A percentile compares a stretch with the other conserved stretches of the same genome.
phyloP scores from a whole-genome alignment of 2,797 vertebrate species.

The Sebastiscus tertius region DNA sequence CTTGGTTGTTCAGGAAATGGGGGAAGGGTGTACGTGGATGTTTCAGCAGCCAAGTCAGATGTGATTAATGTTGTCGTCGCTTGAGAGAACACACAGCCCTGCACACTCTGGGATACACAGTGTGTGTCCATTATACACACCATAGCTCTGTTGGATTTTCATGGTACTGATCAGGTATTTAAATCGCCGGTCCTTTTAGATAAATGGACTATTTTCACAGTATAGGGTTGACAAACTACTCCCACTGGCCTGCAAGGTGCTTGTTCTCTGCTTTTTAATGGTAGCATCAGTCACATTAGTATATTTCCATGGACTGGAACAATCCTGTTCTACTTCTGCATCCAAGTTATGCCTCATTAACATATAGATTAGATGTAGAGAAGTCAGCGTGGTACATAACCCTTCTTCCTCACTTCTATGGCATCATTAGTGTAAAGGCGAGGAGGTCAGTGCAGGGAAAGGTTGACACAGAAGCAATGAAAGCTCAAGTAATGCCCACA shows the following conservation, averaged over 20 bases:
- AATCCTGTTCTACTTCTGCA: conserved; percentile 14
- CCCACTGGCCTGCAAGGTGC: conserved; percentile 18
- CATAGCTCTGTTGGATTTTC: not conserved
- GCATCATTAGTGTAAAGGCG: conserved; percentile 38
- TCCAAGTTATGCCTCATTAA: conserved; percentile 59
- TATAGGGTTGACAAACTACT: conserved; percentile 19
- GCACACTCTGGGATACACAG: conserved; percentile 31
- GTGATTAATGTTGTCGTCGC: conserved; percentile 79
- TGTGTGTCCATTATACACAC: conserved; percentile 29
- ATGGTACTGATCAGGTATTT: conserved; percentile 2
- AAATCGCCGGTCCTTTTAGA: not conserved
- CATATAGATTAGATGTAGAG: conserved; percentile 66
- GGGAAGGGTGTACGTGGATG: conserved; percentile 68
- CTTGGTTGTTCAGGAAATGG: conserved; percentile 63
- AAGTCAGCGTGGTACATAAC: conserved; percentile 29
- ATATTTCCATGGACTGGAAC: conserved; percentile 4
- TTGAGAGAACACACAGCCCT: conserved; percentile 67
- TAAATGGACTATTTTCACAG: conserved; percentile 22
- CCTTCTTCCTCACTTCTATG: conserved; percentile 18
- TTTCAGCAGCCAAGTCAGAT: conserved; percentile 77
- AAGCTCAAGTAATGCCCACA: not conserved
- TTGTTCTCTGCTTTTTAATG: conserved; percentile 28
- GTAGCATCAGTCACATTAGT: not conserved
- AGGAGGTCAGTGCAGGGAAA: conserved; percentile 2
- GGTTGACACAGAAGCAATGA: conserved; percentile 15